Evolutionary conservation across 37 sponge, comb jelly and placozoan genomes (phyloP), one percentile per base, ranked within the genome.

Genomic region (Cladorhizidae sp.): DNA sequence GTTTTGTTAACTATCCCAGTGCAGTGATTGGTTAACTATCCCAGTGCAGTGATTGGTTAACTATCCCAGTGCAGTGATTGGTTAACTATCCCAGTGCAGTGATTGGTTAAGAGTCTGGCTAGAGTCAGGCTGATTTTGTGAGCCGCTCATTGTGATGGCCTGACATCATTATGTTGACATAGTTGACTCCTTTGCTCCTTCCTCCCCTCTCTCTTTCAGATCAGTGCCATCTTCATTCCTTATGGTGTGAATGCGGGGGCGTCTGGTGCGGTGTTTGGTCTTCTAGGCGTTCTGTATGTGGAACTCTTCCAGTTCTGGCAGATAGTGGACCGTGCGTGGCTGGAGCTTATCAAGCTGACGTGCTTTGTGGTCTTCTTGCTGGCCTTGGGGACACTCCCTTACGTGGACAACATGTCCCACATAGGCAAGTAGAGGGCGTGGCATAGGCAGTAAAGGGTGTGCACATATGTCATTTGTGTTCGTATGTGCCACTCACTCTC

Each of bases 281-380:
- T 98, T 25, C 75, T 93, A 36, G 93, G 77, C n/a, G 96, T 98
- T 5, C 76, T 90, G 32, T 73, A 87, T 55, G 93, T 98, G n/a
- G 98, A 98, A 78, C 76, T 95, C 37, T 64, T 95, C 56, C 96
- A 98, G 80, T 91, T 84, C 33, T 93, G 91, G 89, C 93, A 98
- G 88, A 91, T 93, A 17, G 79, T 92, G 28, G 88, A 94, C 28
- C 57, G 57, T 20, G 89, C 92, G 5, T 88, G 85, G 78, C 49
- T 90, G 22, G 98, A 94, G 54, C 80, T 98, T 25, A 57, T 95
- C 64, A 88, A 92, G 57, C 85, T 98, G 22, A 45, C 86, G 0
- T 75, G 40, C 6, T 87, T 92, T 64, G 58, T 79, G 2, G 76
- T 93, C 17, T 43, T 90, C n/a, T 43, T 95, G 25, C 80, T 93